Percentiles rank a stretch among this genome's conserved stretches.
Evolutionary conservation across 2,888 invertebrate genomes (phyloP).

Genomic region (Carterocephalus palaemon): DNA sequence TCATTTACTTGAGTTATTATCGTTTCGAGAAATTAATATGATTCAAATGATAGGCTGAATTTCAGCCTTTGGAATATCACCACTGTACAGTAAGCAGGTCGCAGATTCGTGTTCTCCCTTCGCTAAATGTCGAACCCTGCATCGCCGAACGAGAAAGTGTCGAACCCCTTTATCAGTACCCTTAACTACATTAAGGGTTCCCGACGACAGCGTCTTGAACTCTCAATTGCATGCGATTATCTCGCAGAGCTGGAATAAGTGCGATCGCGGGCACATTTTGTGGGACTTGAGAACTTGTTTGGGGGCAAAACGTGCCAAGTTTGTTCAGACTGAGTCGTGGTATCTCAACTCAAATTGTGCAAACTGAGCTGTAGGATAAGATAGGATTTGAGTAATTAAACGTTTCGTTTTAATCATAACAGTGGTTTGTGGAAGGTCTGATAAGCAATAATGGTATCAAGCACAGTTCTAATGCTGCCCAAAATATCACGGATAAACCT

Average conservation of each 20-base stretch:
- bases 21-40: no score
- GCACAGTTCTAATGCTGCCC: no score
- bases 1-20: no score
- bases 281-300: slow-evolving; percentile 18
- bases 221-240: slow-evolving; percentile 21
- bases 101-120: no score
- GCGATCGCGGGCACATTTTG: slow-evolving; percentile 19
- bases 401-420: no score
- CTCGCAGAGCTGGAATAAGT: slow-evolving; percentile 27
- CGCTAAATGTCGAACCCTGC: no score
- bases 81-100: no score
- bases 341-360: not conserved
- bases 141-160: slow-evolving; percentile 19
- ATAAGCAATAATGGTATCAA: no score
- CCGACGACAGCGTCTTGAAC: slow-evolving; percentile 16
- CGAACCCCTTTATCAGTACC: slow-evolving; percentile 26
- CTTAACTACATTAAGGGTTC: slow-evolving; percentile 15
- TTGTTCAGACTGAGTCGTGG: slow-evolving; percentile 10
- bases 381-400: not conserved
- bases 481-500: no score
- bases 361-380: slow-evolving; percentile 1
- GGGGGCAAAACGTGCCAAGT: slow-evolving; percentile 15
- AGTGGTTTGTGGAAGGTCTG: no score
- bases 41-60: no score
- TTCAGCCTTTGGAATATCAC: no score